Conservation (phyloP, 2,113 vertebrate genomes). For the Tachuris rubrigastra region DNA sequence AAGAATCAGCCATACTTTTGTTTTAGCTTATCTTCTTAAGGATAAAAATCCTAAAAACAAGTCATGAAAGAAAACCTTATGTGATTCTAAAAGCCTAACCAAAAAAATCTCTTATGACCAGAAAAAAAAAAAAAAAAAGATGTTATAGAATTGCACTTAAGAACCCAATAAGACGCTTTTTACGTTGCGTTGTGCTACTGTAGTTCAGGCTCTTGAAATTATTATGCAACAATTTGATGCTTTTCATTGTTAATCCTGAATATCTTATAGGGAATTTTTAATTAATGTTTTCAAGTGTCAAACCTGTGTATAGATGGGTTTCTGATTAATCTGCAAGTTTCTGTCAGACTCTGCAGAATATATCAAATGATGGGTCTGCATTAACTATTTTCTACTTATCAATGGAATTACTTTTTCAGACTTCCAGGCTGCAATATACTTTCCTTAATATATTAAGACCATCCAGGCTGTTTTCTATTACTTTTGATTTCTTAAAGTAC, state of each 20-base stretch:
- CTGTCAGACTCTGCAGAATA: not conserved
- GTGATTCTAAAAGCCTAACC: not conserved
- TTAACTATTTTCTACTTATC: not conserved
- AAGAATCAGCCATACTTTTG: not conserved
- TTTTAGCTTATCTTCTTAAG: not conserved
- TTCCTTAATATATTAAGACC: not conserved
- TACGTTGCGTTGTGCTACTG: not conserved
- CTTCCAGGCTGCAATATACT: not conserved
- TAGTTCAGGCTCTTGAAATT: not conserved
- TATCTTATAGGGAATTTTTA: not conserved
- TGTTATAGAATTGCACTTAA: not conserved
- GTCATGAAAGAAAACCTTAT: not conserved
- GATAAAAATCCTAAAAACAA: not conserved
- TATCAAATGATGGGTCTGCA: not conserved
- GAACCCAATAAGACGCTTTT: fast-evolving
- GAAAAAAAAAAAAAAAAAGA: not conserved
- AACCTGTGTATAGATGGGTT: not conserved
- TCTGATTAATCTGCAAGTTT: not conserved
- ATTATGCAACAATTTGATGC: not conserved
- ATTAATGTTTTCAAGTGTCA: not conserved
- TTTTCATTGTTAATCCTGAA: not conserved
- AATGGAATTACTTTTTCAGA: not conserved
- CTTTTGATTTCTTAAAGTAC: not conserved
- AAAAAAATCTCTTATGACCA: not conserved
- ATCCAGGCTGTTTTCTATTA: not conserved